Evolutionary conservation across 2,113 vertebrate species (phyloP), one percentile per base, ranked within the genome.

Genomic region (Apteryx owenii): DNA sequence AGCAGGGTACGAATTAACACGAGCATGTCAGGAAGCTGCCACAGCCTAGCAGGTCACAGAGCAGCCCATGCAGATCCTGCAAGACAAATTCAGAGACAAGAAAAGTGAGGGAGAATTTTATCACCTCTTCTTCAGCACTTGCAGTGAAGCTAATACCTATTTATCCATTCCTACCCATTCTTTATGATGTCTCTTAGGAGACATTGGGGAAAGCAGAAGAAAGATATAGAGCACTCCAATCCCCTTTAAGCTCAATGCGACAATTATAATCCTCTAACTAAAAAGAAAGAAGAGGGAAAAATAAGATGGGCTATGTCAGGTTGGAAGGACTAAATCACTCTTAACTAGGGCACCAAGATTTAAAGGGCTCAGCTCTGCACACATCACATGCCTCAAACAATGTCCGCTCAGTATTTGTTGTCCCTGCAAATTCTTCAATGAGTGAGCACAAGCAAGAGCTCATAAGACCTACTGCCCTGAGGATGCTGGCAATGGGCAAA

Each of bases 301-400:
- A 94, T 66, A 48, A 95, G 89, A 96, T 61, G 62, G 89, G 26
- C 69, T 91, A 70, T 92, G 93, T 91, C 92, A 94, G 94, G 87
- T 92, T 80, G 81, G 50, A 62, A 96, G 60, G 92, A 86, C 83
- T 95, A 94, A 97, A 97, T 95, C 90, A 85, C 64, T 0, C 0
- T 92, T 95, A 97, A 96, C 89, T 97, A 88, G 92, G 95, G 61
- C 96, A 96, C 61, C 46, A 89, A 94, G 95, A 96, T 93, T 81
- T 94, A 95, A 85, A 95, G 85, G 65, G 61, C 80, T 95, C 85
- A 60, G 89, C 88, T 87, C 48, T 65, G 62, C 31, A 62, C 29
- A 64, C 38, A 94, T 80, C 65, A 51, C 60, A 68, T 1, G 7
- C 61, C 51, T 78, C n/a, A 62, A 46, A 53, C 58, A 79, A 62